phyloP scores from a whole-genome alignment of 1,140 invertebrate genomes.

The Ptiloglossa arizonensis region DNA sequence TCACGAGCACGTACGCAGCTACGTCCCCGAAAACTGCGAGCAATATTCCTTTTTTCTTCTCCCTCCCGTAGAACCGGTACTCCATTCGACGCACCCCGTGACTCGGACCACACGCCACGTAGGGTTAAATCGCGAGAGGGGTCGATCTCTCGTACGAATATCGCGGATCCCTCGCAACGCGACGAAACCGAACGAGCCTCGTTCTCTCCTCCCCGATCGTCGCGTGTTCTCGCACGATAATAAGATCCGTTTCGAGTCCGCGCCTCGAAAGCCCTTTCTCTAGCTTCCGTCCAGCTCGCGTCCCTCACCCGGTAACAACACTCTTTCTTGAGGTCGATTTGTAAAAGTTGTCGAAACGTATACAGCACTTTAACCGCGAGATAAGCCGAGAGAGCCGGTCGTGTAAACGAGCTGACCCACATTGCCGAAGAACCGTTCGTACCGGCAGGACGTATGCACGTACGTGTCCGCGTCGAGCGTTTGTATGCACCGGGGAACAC shows the following conservation, averaged over 20 bases:
- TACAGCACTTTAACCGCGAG: slow-evolving; percentile 14
- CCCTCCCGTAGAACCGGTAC: no score
- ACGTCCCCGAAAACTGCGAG: no score
- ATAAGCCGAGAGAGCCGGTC: slow-evolving; percentile 44
- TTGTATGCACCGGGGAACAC: slow-evolving; percentile 10
- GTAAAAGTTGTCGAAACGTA: slow-evolving; percentile 17
- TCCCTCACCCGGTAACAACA: no score
- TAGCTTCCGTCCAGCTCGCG: no score
- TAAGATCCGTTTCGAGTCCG: neutral
- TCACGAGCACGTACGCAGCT: no score
- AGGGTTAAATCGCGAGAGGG: no score
- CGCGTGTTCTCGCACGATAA: neutral
- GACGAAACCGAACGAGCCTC: neutral
- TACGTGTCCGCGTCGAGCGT: slow-evolving; percentile 6
- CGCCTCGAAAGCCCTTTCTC: neutral
- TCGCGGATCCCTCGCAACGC: neutral
- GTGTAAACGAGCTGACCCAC: slow-evolving; percentile 66
- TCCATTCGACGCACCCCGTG: no score
- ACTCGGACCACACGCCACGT: no score
- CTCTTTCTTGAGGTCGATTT: neutral
- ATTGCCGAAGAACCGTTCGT: slow-evolving; percentile 52
- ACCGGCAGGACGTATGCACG: slow-evolving; percentile 26
- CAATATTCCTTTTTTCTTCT: no score
- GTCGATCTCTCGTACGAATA: no score
- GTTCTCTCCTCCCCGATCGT: slow-evolving; percentile 1